These are phyloP conservation scores for Megastigmus dorsalis DNA, from an alignment of 2,888 invertebrate species.

Conservation along the genomic window DNA sequence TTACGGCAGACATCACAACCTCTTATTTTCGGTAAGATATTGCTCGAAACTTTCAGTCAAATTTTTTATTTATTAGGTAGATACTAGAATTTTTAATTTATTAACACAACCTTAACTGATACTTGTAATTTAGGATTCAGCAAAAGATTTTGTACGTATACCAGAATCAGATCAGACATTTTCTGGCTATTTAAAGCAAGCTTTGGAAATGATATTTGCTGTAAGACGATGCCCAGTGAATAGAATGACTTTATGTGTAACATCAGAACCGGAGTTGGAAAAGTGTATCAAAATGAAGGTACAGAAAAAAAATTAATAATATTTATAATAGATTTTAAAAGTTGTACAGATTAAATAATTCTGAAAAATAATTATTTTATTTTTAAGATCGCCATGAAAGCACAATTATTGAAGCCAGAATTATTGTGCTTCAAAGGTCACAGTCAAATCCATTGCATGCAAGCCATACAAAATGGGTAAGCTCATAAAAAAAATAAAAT, in stretches of 20 bases:
- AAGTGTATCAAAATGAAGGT: slow-evolving; percentile 96
- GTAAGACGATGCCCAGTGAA: slow-evolving; percentile 89
- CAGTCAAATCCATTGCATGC: slow-evolving; percentile 91
- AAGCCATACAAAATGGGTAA: slow-evolving; percentile 77
- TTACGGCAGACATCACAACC: slow-evolving; percentile 83
- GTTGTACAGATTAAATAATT: no score
- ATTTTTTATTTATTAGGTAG: slow-evolving; percentile 24
- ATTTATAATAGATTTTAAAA: slow-evolving; percentile 14
- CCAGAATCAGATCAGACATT: slow-evolving; percentile 86
- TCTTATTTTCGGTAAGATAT: slow-evolving; percentile 84
- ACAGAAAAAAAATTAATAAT: slow-evolving; percentile 54
- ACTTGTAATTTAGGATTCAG: slow-evolving; percentile 79
- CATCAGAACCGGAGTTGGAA: slow-evolving; percentile 90
- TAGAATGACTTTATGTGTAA: slow-evolving; percentile 91
- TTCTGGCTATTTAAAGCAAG: slow-evolving; percentile 82
- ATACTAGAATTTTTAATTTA: slow-evolving; percentile 2
- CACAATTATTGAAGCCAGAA: slow-evolving; percentile 88
- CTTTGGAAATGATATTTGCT: slow-evolving; percentile 82
- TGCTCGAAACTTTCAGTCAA: slow-evolving; percentile 27
- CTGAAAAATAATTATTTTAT: no score
- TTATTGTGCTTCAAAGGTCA: slow-evolving; percentile 88
- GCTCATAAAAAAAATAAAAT: slow-evolving; percentile 45
- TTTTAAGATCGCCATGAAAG: slow-evolving; percentile 90
- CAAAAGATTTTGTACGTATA: slow-evolving; percentile 80
- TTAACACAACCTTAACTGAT: no score